phyloP scores from a whole-genome alignment of 2,113 vertebrate genomes.

The Pelobates fuscus region DNA sequence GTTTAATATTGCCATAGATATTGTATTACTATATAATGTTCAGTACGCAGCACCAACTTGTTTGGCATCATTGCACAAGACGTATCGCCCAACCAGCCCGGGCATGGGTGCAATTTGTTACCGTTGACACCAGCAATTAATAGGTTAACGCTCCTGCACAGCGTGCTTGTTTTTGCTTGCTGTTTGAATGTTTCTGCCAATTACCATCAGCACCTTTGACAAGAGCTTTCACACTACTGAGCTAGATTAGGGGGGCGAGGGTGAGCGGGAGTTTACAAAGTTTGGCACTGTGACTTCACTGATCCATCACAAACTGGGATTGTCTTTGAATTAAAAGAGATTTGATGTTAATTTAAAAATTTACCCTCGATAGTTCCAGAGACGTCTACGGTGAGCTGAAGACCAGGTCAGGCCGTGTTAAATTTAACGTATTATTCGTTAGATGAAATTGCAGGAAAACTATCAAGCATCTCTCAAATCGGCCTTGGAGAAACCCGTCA shows the following conservation, averaged over 20 bases:
- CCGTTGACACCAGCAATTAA: not conserved
- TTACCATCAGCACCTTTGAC: constrained; percentile 6
- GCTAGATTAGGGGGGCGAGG: not conserved
- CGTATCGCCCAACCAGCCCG: too few relatives aligned
- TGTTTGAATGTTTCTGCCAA: constrained; percentile 15
- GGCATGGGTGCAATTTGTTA: too few relatives aligned
- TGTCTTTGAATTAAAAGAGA: constrained; percentile 1
- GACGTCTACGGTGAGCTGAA: not conserved
- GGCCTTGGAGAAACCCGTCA: too few relatives aligned
- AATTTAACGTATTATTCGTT: not conserved
- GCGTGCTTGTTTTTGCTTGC: constrained; percentile 48
- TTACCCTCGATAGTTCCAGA: not conserved
- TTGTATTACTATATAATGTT: too few relatives aligned
- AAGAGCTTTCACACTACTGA: constrained; percentile 6
- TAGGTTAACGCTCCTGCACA: constrained; percentile 27
- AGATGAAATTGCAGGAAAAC: too few relatives aligned
- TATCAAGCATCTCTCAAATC: too few relatives aligned
- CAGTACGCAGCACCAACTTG: too few relatives aligned
- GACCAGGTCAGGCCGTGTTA: not conserved
- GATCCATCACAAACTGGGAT: not conserved
- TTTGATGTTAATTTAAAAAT: constrained; percentile 11
- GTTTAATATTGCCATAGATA: too few relatives aligned
- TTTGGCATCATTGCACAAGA: too few relatives aligned
- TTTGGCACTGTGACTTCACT: not conserved
- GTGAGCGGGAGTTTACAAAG: constrained; percentile 6